Conservation (phyloP, 2,113 vertebrate species). For the Gambusia affinis region DNA sequence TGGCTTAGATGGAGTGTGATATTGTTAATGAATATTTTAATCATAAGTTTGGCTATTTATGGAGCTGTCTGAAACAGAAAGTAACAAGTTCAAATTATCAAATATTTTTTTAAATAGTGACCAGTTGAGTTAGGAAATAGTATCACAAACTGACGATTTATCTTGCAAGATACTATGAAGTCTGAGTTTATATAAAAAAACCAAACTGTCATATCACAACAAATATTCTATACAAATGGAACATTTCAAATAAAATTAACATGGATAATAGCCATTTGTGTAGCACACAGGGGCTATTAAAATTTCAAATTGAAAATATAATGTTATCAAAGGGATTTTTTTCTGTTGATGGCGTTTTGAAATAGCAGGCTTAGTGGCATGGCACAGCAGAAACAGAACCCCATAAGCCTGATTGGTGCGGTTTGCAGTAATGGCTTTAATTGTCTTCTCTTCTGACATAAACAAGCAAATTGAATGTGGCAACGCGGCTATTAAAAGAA, state of each 20-base stretch:
- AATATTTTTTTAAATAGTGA: background rate
- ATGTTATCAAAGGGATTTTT: constrained; percentile 13
- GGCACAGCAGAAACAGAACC: background rate
- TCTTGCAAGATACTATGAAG: too few relatives aligned
- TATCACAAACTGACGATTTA: too few relatives aligned
- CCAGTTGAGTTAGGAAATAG: background rate
- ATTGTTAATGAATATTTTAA: background rate
- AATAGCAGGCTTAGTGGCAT: constrained; percentile 3
- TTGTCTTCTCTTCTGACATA: constrained; percentile 11
- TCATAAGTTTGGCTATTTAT: background rate
- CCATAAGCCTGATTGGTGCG: constrained; percentile 30
- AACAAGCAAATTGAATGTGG: constrained; percentile 12
- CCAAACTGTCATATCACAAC: too few relatives aligned
- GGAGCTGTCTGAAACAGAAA: background rate
- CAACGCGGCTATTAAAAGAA: background rate
- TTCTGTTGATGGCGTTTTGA: constrained; percentile 3
- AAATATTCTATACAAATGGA: background rate
- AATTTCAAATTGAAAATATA: constrained; percentile 9
- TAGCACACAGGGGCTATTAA: background rate
- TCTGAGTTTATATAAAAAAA: too few relatives aligned
- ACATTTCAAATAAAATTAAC: background rate
- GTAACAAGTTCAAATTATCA: background rate
- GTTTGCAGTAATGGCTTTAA: constrained; percentile 36
- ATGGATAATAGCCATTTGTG: background rate
- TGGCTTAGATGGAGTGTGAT: background rate